Conservation (phyloP, 2,113 vertebrate genomes). For the Guaruba guarouba region DNA sequence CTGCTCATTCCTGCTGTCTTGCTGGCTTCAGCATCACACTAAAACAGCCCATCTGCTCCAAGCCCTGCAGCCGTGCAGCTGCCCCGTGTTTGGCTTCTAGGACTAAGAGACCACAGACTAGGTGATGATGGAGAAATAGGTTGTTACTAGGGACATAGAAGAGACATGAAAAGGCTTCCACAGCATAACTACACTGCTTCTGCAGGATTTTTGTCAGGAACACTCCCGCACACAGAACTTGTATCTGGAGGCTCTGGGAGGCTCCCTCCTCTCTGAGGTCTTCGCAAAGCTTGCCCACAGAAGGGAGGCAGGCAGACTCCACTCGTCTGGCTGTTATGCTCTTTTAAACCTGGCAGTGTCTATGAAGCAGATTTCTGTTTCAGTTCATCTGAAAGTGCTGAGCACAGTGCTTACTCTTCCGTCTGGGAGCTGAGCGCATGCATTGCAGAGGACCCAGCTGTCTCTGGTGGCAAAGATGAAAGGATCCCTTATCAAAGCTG, state of each 20-base stretch:
- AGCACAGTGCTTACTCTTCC: background rate
- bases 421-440: background rate
- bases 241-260: background rate
- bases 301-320: background rate
- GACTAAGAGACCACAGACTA: background rate
- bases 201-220: background rate
- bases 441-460: background rate
- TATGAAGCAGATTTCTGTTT: conserved; percentile 12
- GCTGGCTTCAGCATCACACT: background rate
- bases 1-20: conserved; percentile 23
- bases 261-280: background rate
- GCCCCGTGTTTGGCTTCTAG: background rate
- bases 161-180: background rate
- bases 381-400: background rate
- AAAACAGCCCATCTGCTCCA: conserved; percentile 23
- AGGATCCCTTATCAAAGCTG: background rate
- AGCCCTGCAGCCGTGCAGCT: conserved; percentile 5
- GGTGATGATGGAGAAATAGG: background rate
- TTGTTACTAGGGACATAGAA: background rate
- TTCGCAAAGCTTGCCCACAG: background rate
- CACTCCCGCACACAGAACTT: background rate
- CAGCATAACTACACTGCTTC: background rate
- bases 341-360: background rate
- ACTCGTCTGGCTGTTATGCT: background rate
- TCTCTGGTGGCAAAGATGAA: conserved; percentile 34